These are phyloP conservation scores for Rhinophrynus dorsalis DNA, from an alignment of 2,797 vertebrate species.

Conservation along the genomic window DNA sequence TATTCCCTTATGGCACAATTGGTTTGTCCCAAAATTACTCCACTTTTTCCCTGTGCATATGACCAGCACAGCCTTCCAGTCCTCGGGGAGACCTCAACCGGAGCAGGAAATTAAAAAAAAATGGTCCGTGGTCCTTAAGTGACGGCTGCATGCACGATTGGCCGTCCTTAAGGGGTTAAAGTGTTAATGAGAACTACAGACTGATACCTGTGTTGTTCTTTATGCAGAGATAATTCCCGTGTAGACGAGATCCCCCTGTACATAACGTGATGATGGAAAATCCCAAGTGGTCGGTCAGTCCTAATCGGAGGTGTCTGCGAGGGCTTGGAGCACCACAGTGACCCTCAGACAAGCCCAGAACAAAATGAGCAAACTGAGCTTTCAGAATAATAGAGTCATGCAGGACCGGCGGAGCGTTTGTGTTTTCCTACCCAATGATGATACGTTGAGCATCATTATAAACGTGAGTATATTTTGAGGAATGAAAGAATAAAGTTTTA, in stretches of 20 bases:
- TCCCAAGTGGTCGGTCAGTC: conserved; percentile 23
- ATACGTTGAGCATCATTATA: conserved; percentile 95
- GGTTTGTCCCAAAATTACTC: no score
- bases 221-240: conserved; percentile 58
- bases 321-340: conserved; percentile 48
- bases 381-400: conserved; percentile 98
- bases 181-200: no score
- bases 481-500: no score
- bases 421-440: conserved; percentile 95
- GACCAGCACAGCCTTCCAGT: no score
- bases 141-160: no score
- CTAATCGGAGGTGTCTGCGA: conserved; percentile 38
- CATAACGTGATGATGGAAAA: conserved; percentile 49
- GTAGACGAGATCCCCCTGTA: conserved; percentile 42
- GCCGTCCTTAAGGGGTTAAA: no score
- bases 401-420: conserved; percentile 98
- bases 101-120: no score
- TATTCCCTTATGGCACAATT: no score
- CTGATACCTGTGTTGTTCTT: not conserved
- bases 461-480: conserved; percentile 74
- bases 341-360: conserved; percentile 50
- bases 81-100: no score
- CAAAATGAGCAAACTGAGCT: conserved; percentile 96
- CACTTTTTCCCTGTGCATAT: no score
- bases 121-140: no score